Conservation (phyloP, 2,113 vertebrate genomes). For the Phalacrocorax brasilianus region DNA sequence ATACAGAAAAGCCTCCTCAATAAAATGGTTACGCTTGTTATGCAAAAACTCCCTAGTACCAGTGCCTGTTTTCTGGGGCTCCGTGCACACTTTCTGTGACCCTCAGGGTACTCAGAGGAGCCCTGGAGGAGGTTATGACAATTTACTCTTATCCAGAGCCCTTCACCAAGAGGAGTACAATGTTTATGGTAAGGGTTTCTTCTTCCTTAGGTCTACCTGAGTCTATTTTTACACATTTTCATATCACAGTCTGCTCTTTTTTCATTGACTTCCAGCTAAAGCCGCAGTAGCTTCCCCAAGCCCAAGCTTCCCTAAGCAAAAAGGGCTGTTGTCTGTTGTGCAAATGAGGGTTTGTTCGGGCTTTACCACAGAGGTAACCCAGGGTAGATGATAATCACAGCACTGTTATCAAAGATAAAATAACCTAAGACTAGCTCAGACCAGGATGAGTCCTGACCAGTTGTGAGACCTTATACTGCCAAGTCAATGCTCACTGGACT, state of each 20-base stretch:
- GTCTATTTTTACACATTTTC: neutral
- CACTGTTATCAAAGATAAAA: neutral
- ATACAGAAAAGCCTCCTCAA: neutral
- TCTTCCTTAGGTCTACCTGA: neutral
- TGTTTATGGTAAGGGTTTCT: neutral
- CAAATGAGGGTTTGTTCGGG: neutral
- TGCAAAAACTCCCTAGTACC: neutral
- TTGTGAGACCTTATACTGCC: neutral
- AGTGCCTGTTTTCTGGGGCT: neutral
- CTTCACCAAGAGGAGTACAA: neutral
- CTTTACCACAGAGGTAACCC: neutral
- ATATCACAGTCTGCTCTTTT: neutral
- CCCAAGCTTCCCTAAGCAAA: neutral
- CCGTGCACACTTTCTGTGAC: neutral
- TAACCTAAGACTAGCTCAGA: neutral
- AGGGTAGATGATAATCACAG: neutral
- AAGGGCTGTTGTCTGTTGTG: neutral
- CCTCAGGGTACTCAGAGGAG: neutral
- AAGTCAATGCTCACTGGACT: neutral
- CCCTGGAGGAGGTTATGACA: too few species aligned
- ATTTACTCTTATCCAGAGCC: neutral
- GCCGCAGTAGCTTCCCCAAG: neutral
- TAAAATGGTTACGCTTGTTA: neutral
- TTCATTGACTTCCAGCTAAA: neutral
- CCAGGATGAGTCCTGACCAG: neutral